Evolutionary conservation across 2,888 invertebrate genomes (phyloP), one percentile per base, ranked within the genome.

Genomic region (Sepiola atlantica): DNA sequence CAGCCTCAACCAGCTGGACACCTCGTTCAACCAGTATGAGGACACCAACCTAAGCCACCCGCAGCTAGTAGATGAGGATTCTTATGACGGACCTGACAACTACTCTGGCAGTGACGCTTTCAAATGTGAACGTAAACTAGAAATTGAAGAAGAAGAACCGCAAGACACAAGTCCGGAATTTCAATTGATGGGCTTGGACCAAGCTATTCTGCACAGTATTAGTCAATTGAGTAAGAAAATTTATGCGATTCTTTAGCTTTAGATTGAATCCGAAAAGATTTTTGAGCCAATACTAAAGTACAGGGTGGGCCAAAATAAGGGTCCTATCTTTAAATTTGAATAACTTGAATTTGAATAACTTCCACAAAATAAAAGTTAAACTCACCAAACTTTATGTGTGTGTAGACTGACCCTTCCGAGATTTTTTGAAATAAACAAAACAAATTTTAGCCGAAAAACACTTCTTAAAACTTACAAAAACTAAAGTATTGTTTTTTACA

Each of bases 191-290:
- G 98, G 99, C 0, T 97, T 99, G 94, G 99, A 99, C 97, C 98
- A 99, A 96, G 99, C 99, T 0, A 98, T 99, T 95, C 97, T 99
- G 1, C 98, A 99, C 96, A 98, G 99, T 96, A 99, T 99, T 95
- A 99, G 99, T 96, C 98, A 98, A 96, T 99, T 99, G 97, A 98
- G 98, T 98, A 97, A 97, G 98, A 97, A n/a, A 32, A 92, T 61
- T 77, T 32, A 16, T 55, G 0, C 10, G 35, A 12, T 20, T 92
- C 45, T 0, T 54, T 45, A 45, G 1, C 21, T 54, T 35, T 32
- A 28, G 24, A 21, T 24, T 21, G 45, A 8, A 45, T 45, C 45
- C 8, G 45, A 45, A 45, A 45, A 45, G 45, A 91, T 91, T 91
- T 20, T 10, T 35, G 35, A 45, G 45, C 8, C 45, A 45, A 45